Percentiles rank a stretch among this genome's conserved stretches.
phyloP scores from a whole-genome alignment of 2,797 vertebrate species.

The Rhinichthys osculus region DNA sequence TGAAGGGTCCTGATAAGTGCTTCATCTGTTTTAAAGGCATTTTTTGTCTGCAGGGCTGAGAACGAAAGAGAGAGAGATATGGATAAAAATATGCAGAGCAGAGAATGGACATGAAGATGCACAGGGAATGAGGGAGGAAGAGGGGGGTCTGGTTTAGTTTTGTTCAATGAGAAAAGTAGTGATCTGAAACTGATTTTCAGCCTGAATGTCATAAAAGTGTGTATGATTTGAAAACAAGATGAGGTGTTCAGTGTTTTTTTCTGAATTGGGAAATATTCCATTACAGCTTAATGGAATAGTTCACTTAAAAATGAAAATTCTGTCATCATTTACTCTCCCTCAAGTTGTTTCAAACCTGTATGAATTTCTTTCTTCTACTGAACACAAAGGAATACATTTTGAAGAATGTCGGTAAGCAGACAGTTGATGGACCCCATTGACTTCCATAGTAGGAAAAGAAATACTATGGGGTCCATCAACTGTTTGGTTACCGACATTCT shows the following conservation, averaged over 20 bases:
- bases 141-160: neutral
- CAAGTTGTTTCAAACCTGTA: no score
- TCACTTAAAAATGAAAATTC: no score
- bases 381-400: no score
- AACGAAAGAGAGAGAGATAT: slow-evolving; percentile 50
- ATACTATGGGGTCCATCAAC: no score
- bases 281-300: no score
- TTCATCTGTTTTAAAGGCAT: slow-evolving; percentile 76
- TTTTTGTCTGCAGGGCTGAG: slow-evolving; percentile 64
- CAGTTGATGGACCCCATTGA: no score
- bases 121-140: slow-evolving; percentile 28
- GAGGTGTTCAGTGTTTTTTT: neutral
- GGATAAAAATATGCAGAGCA: slow-evolving; percentile 66
- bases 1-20: slow-evolving; percentile 78
- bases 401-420: no score
- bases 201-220: neutral
- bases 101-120: slow-evolving; percentile 29
- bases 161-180: neutral
- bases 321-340: no score
- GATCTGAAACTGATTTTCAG: neutral
- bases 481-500: no score
- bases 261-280: neutral
- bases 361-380: no score
- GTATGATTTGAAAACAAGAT: neutral
- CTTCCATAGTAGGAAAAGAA: no score